Percentiles rank a stretch among this genome's conserved stretches.
Conservation (phyloP, 2,797 vertebrate species). For the Pipistrellus pygmaeus region DNA sequence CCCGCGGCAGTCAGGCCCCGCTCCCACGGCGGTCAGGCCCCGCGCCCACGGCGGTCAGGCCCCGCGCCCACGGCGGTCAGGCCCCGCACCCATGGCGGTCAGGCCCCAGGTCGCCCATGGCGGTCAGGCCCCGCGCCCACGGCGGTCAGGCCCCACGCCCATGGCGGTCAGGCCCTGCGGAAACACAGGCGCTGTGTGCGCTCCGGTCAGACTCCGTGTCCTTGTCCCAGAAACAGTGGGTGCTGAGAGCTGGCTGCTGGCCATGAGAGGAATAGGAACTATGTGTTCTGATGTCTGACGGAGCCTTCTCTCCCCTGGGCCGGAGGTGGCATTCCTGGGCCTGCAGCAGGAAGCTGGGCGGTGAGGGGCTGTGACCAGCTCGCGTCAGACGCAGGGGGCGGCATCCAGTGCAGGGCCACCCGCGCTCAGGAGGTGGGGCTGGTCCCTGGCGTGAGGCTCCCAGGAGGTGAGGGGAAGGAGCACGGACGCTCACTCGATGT, state of each 20-base stretch:
- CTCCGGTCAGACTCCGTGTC: no score
- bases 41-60: no score
- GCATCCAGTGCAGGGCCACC: neutral
- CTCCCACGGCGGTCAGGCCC: rapidly evolving
- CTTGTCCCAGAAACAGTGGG: neutral
- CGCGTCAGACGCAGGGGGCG: neutral
- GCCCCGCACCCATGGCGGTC: no score
- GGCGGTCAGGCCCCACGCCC: no score
- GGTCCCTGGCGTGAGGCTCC: neutral
- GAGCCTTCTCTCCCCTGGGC: neutral
- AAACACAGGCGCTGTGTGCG: neutral
- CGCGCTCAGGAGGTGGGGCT: neutral
- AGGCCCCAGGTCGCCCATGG: no score
- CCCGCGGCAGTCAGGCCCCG: no score
- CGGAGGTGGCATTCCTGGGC: neutral
- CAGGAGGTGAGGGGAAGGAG: neutral
- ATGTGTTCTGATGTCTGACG: neutral
- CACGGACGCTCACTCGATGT: rapidly evolving
- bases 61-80: no score
- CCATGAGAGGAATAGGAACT: neutral
- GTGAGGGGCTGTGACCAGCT: neutral
- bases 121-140: no score
- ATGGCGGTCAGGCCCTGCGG: neutral
- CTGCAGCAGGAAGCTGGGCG: neutral
- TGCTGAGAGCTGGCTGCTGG: neutral